Conservation (phyloP, 2,888 invertebrate species). For the Microctonus hyperodae region DNA sequence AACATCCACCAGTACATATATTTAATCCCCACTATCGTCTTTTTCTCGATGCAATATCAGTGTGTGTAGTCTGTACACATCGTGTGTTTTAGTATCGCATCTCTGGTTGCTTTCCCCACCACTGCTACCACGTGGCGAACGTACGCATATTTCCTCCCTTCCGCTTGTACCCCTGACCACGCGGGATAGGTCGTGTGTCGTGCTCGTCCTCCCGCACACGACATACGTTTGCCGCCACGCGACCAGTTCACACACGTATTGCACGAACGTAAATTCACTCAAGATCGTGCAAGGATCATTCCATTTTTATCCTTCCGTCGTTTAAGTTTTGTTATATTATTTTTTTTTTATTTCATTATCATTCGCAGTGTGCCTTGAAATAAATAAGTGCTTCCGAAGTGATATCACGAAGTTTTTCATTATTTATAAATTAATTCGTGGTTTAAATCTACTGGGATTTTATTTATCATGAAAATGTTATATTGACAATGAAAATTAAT, state of each 20-base stretch:
- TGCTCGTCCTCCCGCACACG: constrained; percentile 61
- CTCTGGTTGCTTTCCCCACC: constrained; percentile 42
- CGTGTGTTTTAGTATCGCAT: background rate
- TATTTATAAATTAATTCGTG: background rate
- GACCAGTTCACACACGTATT: constrained; percentile 58
- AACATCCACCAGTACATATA: constrained; percentile 32
- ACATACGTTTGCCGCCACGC: constrained; percentile 64
- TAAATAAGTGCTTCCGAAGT: background rate
- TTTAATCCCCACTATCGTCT: constrained; percentile 27
- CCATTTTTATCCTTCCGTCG: constrained; percentile 1
- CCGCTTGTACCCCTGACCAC: constrained; percentile 38
- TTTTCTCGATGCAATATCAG: background rate
- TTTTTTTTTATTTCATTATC: background rate
- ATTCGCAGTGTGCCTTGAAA: background rate
- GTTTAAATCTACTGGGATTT: background rate
- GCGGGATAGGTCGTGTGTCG: constrained; percentile 59
- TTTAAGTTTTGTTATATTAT: background rate
- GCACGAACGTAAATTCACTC: constrained; percentile 15
- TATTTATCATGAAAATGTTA: background rate
- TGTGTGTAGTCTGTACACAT: background rate
- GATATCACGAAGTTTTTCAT: background rate
- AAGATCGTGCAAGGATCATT: background rate
- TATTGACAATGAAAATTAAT: background rate
- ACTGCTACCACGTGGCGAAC: constrained; percentile 41
- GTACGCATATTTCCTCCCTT: constrained; percentile 44